phyloP scores from a whole-genome alignment of 2,797 vertebrate species.

The Pempheris klunzingeri region DNA sequence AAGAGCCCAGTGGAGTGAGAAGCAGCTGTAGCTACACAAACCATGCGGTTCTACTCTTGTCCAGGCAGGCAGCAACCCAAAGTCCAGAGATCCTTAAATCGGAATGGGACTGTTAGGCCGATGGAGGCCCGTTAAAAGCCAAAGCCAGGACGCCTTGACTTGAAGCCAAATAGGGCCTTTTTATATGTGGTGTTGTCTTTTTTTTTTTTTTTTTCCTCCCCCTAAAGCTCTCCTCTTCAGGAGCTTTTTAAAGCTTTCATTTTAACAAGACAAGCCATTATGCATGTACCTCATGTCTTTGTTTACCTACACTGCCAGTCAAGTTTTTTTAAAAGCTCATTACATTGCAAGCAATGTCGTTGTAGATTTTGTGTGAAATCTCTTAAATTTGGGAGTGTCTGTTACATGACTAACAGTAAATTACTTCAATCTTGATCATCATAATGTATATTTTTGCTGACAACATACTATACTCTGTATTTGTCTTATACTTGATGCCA shows the following conservation, averaged over 20 bases:
- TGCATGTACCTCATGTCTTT: conserved; percentile 65
- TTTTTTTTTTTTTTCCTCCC: background rate
- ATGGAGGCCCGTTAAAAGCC: conserved; percentile 68
- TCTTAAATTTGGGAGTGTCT: conserved; percentile 22
- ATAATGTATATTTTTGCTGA: conserved; percentile 19
- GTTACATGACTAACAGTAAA: background rate
- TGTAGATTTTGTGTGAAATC: conserved; percentile 29
- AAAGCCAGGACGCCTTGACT: conserved; percentile 81
- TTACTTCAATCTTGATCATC: conserved; percentile 5
- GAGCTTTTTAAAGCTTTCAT: conserved; percentile 78
- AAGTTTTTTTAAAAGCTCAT: conserved; percentile 33
- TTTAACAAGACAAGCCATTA: conserved; percentile 78
- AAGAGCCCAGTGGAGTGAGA: conserved; percentile 90
- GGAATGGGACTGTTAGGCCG: conserved; percentile 64
- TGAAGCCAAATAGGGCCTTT: conserved; percentile 83
- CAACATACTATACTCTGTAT: background rate
- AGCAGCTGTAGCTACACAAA: conserved; percentile 59
- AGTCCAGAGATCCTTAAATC: conserved; percentile 57
- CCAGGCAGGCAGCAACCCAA: conserved; percentile 56
- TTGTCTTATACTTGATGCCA: conserved; percentile 10
- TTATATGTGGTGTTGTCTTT: conserved; percentile 58
- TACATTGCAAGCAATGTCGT: conserved; percentile 21
- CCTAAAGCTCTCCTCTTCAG: conserved; percentile 46
- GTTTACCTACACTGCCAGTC: conserved; percentile 65
- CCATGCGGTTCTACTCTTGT: conserved; percentile 51